Evolutionary conservation across 2,888 invertebrate species (phyloP).

Genomic region (Lycia hirtaria): DNA sequence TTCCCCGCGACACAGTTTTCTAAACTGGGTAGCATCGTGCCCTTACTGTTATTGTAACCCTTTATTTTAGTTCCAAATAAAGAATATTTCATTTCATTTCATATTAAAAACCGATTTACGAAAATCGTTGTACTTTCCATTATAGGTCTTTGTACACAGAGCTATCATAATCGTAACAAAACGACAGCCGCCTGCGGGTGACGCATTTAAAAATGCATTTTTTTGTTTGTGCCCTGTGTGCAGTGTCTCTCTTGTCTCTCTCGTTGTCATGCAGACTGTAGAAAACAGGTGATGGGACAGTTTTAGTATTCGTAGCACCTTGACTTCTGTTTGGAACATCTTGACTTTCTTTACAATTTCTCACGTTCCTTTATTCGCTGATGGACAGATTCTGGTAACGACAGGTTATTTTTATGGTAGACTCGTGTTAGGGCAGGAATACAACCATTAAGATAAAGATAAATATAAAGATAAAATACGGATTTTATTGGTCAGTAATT

Average conservation of each 20-base stretch:
- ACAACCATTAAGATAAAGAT: no score
- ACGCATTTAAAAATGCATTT: conserved; percentile 55
- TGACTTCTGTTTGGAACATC: neutral
- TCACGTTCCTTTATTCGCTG: neutral
- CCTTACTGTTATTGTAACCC: no score
- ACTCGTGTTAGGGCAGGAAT: no score
- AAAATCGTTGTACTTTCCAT: neutral
- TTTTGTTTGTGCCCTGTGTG: conserved; percentile 45
- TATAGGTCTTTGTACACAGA: conserved; percentile 10
- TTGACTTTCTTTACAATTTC: neutral
- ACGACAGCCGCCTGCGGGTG: conserved; percentile 50
- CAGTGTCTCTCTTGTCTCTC: neutral
- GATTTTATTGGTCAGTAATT: no score
- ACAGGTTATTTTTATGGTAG: no score
- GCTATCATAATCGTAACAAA: conserved; percentile 40
- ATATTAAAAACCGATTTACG: no score
- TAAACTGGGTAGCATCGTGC: no score
- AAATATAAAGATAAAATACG: no score
- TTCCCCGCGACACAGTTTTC: no score
- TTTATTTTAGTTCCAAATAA: no score
- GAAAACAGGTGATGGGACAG: neutral
- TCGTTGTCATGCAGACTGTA: neutral
- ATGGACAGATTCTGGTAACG: no score
- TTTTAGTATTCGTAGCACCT: neutral
- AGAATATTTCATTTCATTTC: no score